Evolutionary conservation across 2,888 invertebrate genomes (phyloP).

Genomic region (Oxyscelio sp.): DNA sequence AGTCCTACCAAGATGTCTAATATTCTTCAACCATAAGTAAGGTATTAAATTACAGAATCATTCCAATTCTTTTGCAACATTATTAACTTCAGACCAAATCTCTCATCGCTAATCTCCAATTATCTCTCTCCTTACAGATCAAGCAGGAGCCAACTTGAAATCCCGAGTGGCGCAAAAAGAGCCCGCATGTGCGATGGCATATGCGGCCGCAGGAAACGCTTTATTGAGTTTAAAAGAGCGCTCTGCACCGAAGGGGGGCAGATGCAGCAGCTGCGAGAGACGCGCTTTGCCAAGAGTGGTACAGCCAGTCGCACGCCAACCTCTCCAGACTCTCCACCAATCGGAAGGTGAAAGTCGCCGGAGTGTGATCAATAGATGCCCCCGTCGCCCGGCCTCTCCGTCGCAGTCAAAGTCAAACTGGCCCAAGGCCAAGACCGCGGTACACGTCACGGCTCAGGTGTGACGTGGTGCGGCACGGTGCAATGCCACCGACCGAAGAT

Average conservation of each 20-base stretch:
- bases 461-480: background rate
- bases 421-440: conserved; percentile 82
- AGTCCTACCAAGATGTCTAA: too few species aligned
- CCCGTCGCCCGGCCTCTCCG: conserved; percentile 46
- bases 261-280: conserved; percentile 50
- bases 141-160: background rate
- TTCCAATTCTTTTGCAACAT: too few species aligned
- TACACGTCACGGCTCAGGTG: conserved; percentile 37
- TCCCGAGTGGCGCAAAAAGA: conserved; percentile 52
- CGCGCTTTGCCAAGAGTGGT: conserved; percentile 42
- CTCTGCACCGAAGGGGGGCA: conserved; percentile 62
- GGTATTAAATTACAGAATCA: too few species aligned
- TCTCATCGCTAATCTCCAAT: too few species aligned
- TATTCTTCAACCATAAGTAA: too few species aligned
- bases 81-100: too few species aligned
- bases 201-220: conserved; percentile 84
- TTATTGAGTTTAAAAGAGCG: conserved; percentile 81
- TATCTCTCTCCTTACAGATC: background rate
- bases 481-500: background rate
- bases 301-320: conserved; percentile 65
- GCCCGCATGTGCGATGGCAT: conserved; percentile 77
- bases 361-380: conserved; percentile 80
- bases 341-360: conserved; percentile 79
- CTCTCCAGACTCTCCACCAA: conserved; percentile 75
- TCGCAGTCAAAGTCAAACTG: conserved; percentile 75